Base-by-base conservation (phyloP, 2,113 vertebrate species). In the Nipponia nippon region DNA sequence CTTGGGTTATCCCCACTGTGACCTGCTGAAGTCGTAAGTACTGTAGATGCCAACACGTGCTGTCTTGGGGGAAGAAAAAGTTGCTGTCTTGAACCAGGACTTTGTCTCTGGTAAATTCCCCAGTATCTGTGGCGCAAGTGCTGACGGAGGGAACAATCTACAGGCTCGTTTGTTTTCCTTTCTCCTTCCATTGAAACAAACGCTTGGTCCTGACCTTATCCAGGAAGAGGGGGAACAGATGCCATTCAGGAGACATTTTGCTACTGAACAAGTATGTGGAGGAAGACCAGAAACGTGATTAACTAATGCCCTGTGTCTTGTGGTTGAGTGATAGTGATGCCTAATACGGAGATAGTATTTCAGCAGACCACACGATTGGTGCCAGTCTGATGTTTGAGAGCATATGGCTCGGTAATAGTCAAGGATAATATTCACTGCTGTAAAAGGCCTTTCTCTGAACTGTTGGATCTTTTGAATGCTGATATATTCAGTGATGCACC, bases 81-180 rank as follows among this genome's bases (percentile, higher is more conserved):
- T 70, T 73, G 18, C 14, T 82, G 56, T 10, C 27, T 87, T 77
- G 80, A 65, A 29, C 22, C 12, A 83, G 38, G 71, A 10, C 36
- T 86, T 76, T 47, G 26, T 72, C 25, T 70, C 36, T 55, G 17
- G 11, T 77, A 34, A 50, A 55, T 29, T 76, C 40, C 20, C 10
- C 1, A 0, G 4, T 77, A 27, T 27, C 38, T 0, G 0, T 55
- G 21, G 13, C 25, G 29, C 29, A 69, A 73, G 11, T 27, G 34
- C 20, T 83, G 32, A 34, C n/a, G 34, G 40, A 73, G 29, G 44
- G 18, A 67, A 10, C 13, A 52, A 1, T 55, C 56, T 29, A 4
- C 10, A 9, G 6, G 22, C 20, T 91, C 16, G 12, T 46, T 71
- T 80, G 12, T 89, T 87, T 75, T 52, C 27, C 17, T 81, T 44